Percentiles rank a stretch among this genome's conserved stretches.
phyloP scores from a whole-genome alignment of 2,113 vertebrate genomes.

The Cebidichthys violaceus region DNA sequence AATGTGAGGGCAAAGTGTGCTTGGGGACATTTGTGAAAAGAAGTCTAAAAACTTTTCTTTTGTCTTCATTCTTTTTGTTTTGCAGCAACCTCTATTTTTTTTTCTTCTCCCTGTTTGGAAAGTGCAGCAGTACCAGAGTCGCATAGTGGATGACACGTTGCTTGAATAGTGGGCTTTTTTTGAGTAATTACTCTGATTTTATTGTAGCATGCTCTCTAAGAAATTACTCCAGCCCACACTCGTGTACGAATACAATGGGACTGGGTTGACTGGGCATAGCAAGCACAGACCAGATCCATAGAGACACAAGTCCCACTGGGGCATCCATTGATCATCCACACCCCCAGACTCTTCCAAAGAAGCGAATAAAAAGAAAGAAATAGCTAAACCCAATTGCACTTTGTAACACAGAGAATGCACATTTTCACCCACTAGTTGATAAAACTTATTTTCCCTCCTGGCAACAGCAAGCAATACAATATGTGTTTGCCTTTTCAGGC shows the following conservation, averaged over 20 bases:
- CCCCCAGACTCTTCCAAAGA: slow-evolving; percentile 39
- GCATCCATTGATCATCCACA: slow-evolving; percentile 60
- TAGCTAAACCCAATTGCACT: not conserved
- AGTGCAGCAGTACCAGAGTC: slow-evolving; percentile 17
- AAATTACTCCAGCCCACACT: slow-evolving; percentile 57
- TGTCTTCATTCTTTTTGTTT: not conserved
- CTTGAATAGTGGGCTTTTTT: slow-evolving; percentile 30
- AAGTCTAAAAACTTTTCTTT: not conserved
- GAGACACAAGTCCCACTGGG: slow-evolving; percentile 56
- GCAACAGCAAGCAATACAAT: not conserved
- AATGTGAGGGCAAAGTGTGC: slow-evolving; percentile 7
- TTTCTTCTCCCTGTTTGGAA: slow-evolving; percentile 10
- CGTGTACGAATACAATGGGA: slow-evolving; percentile 48
- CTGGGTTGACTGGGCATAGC: slow-evolving; percentile 44
- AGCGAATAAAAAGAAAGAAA: slow-evolving; percentile 21
- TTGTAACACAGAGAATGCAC: not conserved
- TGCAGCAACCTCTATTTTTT: not conserved
- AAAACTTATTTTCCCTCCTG: not conserved
- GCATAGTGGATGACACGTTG: slow-evolving; percentile 22
- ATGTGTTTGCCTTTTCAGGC: not conserved
- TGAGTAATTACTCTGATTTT: slow-evolving; percentile 69
- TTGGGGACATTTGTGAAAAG: not conserved
- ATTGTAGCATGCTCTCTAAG: slow-evolving; percentile 41
- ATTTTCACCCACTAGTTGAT: not conserved
- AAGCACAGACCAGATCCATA: slow-evolving; percentile 31